Conservation (phyloP, 1,140 invertebrate genomes). For the Stratiolaelaps scimitus region DNA sequence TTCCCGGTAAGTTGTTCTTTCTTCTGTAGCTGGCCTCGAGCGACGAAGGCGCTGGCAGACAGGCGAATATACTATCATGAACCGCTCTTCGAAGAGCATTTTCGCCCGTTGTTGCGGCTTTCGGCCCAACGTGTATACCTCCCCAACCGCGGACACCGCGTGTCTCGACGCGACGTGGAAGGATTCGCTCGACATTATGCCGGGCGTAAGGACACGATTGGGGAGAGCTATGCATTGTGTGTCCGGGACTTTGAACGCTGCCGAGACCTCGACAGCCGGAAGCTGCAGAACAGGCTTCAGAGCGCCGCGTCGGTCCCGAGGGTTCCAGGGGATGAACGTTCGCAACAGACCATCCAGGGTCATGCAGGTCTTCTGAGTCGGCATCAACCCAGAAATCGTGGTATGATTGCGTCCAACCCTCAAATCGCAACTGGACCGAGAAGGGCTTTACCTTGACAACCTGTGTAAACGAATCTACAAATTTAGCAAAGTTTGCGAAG, state of each 20-base stretch:
- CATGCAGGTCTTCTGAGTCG: conserved; percentile 79
- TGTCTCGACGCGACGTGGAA: not conserved
- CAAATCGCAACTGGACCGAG: conserved; percentile 68
- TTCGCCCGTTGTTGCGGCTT: too few relatives aligned
- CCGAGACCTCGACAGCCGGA: conserved; percentile 1
- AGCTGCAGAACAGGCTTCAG: not conserved
- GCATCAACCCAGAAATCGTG: conserved; percentile 84
- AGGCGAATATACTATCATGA: not conserved
- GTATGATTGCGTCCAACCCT: conserved; percentile 72
- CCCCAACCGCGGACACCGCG: not conserved
- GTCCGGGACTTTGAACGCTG: not conserved
- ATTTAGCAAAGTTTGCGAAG: not conserved
- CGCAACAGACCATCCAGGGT: conserved; percentile 76
- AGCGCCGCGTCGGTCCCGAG: not conserved
- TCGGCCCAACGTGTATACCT: too few relatives aligned
- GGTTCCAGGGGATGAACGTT: conserved; percentile 51
- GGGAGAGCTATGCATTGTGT: not conserved
- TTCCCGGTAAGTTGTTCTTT: too few relatives aligned
- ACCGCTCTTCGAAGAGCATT: not conserved
- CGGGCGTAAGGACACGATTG: not conserved
- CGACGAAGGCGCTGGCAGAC: too few relatives aligned
- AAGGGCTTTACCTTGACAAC: conserved; percentile 8
- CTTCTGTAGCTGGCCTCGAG: too few relatives aligned
- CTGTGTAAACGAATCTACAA: not conserved
- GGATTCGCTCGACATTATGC: not conserved